Conservation (phyloP, 2,113 vertebrate species). For the Embiotoca jacksoni region DNA sequence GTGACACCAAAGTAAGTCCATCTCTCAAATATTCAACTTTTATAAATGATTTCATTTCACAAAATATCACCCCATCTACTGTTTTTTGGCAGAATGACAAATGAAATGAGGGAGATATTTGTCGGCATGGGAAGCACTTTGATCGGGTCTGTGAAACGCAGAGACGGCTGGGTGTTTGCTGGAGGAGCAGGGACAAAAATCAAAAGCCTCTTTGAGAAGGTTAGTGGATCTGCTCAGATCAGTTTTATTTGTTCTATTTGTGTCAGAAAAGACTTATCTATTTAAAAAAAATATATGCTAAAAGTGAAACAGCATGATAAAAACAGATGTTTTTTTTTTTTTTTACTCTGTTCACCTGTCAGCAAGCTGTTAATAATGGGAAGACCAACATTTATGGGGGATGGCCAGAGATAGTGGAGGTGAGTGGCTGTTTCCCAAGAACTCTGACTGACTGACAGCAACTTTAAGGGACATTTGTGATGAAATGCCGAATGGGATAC, state of each 20-base stretch:
- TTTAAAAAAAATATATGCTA: constrained; percentile 21
- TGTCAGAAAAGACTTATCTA: constrained; percentile 46
- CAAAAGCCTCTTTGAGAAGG: constrained; percentile 90
- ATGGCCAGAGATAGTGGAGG: constrained; percentile 88
- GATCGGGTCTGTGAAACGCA: constrained; percentile 75
- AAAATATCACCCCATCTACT: background rate
- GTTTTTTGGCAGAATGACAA: constrained; percentile 84
- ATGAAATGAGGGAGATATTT: constrained; percentile 81
- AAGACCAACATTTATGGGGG: constrained; percentile 84
- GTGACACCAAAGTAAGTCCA: constrained; percentile 87
- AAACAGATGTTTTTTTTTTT: constrained; percentile 27
- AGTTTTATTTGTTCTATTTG: constrained; percentile 43
- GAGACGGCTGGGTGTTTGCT: constrained; percentile 93
- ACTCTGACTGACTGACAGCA: constrained; percentile 12
- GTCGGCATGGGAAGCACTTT: constrained; percentile 85
- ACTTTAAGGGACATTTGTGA: background rate
- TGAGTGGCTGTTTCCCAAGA: constrained; percentile 88
- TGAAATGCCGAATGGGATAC: constrained; percentile 3
- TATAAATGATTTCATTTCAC: constrained; percentile 10
- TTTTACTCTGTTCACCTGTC: constrained; percentile 26
- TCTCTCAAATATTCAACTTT: constrained; percentile 8
- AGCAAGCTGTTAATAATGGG: constrained; percentile 83
- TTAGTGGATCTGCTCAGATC: constrained; percentile 56
- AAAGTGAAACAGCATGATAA: background rate
- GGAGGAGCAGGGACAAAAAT: constrained; percentile 79